Evolutionary conservation across 2,797 vertebrate species (phyloP).

Genomic region (Typhlichthys subterraneus): DNA sequence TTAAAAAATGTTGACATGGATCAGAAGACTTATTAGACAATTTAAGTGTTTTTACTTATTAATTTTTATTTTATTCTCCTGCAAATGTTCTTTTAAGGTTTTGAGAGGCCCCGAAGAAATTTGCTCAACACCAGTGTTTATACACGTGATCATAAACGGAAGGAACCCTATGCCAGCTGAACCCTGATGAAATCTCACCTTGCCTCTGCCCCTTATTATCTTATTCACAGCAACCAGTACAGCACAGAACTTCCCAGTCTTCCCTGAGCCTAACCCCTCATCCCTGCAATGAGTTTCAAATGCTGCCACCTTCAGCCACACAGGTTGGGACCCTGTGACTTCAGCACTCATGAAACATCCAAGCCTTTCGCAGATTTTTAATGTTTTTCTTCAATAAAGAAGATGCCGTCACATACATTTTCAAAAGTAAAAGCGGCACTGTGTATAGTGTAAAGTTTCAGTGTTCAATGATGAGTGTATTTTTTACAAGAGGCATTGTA

Average conservation of each 20-base stretch:
- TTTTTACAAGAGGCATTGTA: conserved; percentile 61
- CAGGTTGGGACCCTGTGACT: conserved; percentile 49
- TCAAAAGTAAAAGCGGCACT: conserved; percentile 31
- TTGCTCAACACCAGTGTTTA: conserved; percentile 18
- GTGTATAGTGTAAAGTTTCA: conserved; percentile 46
- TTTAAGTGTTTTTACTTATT: too few relatives aligned
- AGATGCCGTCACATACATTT: conserved; percentile 28
- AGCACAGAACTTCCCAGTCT: conserved; percentile 22
- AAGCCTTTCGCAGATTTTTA: neutral
- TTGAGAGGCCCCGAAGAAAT: conserved; percentile 23
- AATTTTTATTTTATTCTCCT: too few relatives aligned
- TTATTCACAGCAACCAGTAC: conserved; percentile 13
- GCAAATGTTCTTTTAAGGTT: conserved; percentile 26
- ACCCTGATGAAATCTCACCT: conserved; percentile 32
- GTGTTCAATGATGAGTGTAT: conserved; percentile 44
- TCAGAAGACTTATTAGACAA: too few relatives aligned
- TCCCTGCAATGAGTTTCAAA: conserved; percentile 22
- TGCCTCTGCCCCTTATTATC: conserved; percentile 13
- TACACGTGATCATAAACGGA: conserved; percentile 34
- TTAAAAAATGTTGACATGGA: too few relatives aligned
- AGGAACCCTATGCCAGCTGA: conserved; percentile 47
- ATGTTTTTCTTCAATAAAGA: conserved; percentile 11
- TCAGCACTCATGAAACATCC: conserved; percentile 22
- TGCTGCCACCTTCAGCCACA: conserved; percentile 26
- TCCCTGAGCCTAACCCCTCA: conserved; percentile 10